phyloP scores from a whole-genome alignment of 1,140 invertebrate genomes.

The Bombus polaris region DNA sequence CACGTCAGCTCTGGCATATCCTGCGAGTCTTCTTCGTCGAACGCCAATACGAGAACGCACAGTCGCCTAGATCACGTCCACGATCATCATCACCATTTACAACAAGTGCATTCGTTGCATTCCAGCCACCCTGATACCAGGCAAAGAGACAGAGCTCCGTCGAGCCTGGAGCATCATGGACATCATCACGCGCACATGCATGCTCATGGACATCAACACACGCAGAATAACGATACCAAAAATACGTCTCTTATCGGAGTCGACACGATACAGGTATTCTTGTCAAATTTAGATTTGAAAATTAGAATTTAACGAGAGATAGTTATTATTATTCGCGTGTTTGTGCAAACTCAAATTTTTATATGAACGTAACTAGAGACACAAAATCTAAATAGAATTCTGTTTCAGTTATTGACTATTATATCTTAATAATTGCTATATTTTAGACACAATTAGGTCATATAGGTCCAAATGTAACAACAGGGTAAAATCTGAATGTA shows the following conservation, averaged over 20 bases:
- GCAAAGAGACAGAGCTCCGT: slow-evolving; percentile 69
- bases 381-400: no score
- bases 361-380: no score
- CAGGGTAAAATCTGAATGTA: no score
- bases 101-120: slow-evolving; percentile 66
- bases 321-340: no score
- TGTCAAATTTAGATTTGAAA: no score
- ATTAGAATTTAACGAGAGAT: no score
- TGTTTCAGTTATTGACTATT: no score
- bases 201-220: slow-evolving; percentile 62
- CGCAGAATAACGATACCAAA: slow-evolving; percentile 64
- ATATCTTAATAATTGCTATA: no score
- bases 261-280: slow-evolving; percentile 74
- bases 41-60: slow-evolving; percentile 72
- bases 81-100: slow-evolving; percentile 73
- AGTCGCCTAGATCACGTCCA: slow-evolving; percentile 75
- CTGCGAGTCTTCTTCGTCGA: slow-evolving; percentile 77
- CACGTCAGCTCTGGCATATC: slow-evolving; percentile 76
- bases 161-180: slow-evolving; percentile 69
- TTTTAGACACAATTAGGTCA: no score
- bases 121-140: slow-evolving; percentile 63
- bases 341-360: no score
- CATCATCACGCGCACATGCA: slow-evolving; percentile 71
- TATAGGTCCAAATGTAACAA: no score
- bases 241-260: slow-evolving; percentile 72